Conservation (phyloP, 2,888 invertebrate genomes). For the Thecocarcelia acutangulata region DNA sequence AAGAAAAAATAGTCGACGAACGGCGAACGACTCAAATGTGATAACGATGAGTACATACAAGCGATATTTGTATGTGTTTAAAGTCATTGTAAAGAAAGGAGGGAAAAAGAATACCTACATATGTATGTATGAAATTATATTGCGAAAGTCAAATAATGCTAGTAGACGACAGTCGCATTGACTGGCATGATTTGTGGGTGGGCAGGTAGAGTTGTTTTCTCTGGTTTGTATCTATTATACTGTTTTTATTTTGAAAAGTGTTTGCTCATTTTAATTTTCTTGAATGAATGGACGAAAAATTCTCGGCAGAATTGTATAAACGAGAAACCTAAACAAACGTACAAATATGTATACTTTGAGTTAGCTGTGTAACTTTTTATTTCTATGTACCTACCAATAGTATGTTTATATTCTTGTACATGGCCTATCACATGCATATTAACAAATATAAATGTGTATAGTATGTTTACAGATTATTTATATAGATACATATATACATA, state of each 20-base stretch:
- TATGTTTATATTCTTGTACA: no score
- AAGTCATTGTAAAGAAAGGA: constrained; percentile 2
- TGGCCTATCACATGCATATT: no score
- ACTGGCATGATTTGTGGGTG: constrained; percentile 37
- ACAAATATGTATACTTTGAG: not conserved
- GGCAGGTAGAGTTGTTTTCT: constrained; percentile 22
- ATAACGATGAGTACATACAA: constrained; percentile 31
- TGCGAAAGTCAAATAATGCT: constrained; percentile 34
- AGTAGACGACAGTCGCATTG: constrained; percentile 26
- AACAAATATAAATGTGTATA: no score
- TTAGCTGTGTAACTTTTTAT: no score
- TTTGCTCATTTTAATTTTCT: constrained; percentile 66
- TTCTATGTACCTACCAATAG: no score
- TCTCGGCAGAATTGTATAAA: constrained; percentile 44
- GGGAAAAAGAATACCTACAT: not conserved
- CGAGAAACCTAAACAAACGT: constrained; percentile 13
- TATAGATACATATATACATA: no score
- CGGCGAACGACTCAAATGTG: constrained; percentile 36
- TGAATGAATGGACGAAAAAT: constrained; percentile 66
- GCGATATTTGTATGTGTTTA: constrained; percentile 6
- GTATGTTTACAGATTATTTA: no score
- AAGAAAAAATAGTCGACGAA: constrained; percentile 41
- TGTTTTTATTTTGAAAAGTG: constrained; percentile 47
- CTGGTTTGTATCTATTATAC: constrained; percentile 28
- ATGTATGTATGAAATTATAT: not conserved